A percentile compares a stretch with the other conserved stretches of the same genome.
phyloP scores from a whole-genome alignment of 1,140 invertebrate genomes.

The Cardiocondyla obscurior region DNA sequence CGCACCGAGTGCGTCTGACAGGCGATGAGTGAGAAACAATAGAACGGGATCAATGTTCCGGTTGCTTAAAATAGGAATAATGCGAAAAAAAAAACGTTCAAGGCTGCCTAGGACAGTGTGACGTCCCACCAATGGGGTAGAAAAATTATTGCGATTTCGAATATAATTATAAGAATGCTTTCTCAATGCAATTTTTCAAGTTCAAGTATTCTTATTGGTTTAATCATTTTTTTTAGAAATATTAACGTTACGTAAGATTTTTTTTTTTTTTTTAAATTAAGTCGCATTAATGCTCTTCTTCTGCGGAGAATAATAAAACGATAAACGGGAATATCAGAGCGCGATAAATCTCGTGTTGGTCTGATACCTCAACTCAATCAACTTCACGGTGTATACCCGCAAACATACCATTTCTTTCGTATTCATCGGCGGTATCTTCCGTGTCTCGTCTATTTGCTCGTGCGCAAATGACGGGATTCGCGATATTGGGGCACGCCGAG shows the following conservation, averaged over 20 bases:
- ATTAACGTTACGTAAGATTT: neutral
- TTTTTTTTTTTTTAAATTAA: no score
- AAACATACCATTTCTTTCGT: neutral
- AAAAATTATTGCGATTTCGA: neutral
- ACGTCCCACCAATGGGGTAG: no score
- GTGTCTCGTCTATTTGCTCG: conserved; percentile 9
- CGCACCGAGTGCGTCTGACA: conserved; percentile 36
- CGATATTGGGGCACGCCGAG: conserved; percentile 19
- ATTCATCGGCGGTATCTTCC: neutral
- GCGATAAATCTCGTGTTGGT: neutral
- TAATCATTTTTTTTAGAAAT: neutral
- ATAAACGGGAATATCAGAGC: neutral
- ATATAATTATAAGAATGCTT: neutral
- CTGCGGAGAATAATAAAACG: neutral
- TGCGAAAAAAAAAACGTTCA: conserved; percentile 41
- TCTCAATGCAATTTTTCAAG: neutral
- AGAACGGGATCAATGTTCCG: conserved; percentile 38
- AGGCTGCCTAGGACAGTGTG: neutral
- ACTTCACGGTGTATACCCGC: neutral
- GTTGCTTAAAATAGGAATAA: conserved; percentile 44
- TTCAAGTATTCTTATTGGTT: neutral
- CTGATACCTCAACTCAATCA: conserved; percentile 13
- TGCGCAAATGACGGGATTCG: conserved; percentile 33
- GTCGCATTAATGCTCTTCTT: neutral
- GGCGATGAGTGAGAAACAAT: conserved; percentile 39